Conservation (phyloP, 2,113 vertebrate species). For the Paradoxurus hermaphroditus region DNA sequence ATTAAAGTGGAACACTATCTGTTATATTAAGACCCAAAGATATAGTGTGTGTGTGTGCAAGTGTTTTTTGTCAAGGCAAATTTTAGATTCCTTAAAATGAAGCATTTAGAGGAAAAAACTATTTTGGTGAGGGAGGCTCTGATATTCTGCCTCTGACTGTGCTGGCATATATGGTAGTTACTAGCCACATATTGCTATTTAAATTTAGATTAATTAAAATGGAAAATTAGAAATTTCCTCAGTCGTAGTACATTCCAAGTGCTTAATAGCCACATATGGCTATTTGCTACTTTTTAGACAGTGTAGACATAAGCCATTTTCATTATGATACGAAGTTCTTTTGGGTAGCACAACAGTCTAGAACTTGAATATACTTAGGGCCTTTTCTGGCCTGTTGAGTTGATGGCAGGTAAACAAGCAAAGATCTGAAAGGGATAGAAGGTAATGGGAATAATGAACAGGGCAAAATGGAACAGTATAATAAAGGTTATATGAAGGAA, state of each 20-base stretch:
- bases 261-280: neutral
- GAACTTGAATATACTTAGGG: neutral
- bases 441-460: neutral
- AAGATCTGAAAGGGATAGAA: slow-evolving; percentile 17
- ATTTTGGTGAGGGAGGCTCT: neutral
- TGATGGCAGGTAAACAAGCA: neutral
- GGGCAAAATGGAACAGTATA: neutral
- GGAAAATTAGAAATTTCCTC: slow-evolving; percentile 13
- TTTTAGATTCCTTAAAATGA: slow-evolving; percentile 39
- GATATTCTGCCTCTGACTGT: neutral
- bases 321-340: neutral
- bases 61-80: slow-evolving; percentile 8
- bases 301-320: neutral
- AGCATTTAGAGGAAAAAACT: slow-evolving; percentile 10
- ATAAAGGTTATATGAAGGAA: slow-evolving; percentile 3
- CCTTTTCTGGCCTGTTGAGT: neutral
- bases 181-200: neutral
- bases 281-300: neutral
- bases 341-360: neutral
- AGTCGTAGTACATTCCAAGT: neutral
- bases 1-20: slow-evolving; percentile 10
- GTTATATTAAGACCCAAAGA: neutral
- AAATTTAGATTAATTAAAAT: slow-evolving; percentile 18
- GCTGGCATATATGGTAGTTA: neutral
- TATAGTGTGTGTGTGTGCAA: neutral